Conservation (phyloP, 37 sponge, comb jelly and placozoan genomes). For the Petrosia ficiformis region DNA sequence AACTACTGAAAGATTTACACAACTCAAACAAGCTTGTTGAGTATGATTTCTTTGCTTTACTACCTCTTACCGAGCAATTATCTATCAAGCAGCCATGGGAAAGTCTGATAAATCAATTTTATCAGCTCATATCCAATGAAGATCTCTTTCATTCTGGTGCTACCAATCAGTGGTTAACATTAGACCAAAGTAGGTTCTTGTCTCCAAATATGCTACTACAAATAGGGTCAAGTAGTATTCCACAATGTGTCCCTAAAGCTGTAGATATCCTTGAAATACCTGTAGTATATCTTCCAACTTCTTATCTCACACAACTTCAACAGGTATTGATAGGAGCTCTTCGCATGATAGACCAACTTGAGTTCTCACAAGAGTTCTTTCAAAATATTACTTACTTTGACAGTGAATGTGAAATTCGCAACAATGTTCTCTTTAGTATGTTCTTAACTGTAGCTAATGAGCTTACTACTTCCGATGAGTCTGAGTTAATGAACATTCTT, state of each 20-base stretch:
- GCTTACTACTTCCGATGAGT: neutral
- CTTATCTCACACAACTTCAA: neutral
- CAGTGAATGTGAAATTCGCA: neutral
- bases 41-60: neutral
- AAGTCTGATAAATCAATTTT: neutral
- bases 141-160: slow-evolving; percentile 17
- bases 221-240: neutral
- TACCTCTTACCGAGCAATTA: neutral
- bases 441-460: neutral
- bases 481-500: slow-evolving; percentile 3
- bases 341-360: no score
- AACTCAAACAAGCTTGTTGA: neutral
- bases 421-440: slow-evolving; percentile 9
- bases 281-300: slow-evolving; percentile 18
- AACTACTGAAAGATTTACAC: neutral
- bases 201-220: slow-evolving; percentile 9
- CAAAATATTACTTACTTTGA: neutral
- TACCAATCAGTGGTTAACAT: slow-evolving; percentile 14
- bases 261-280: slow-evolving; percentile 4
- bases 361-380: slow-evolving; percentile 5
- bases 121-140: neutral
- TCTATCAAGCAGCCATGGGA: neutral
- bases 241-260: slow-evolving; percentile 7
- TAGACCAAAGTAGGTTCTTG: slow-evolving; percentile 19
- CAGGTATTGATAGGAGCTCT: no score